phyloP scores from a whole-genome alignment of 53 echinoderm and acorn worm species.

The Stichopus horrens region DNA sequence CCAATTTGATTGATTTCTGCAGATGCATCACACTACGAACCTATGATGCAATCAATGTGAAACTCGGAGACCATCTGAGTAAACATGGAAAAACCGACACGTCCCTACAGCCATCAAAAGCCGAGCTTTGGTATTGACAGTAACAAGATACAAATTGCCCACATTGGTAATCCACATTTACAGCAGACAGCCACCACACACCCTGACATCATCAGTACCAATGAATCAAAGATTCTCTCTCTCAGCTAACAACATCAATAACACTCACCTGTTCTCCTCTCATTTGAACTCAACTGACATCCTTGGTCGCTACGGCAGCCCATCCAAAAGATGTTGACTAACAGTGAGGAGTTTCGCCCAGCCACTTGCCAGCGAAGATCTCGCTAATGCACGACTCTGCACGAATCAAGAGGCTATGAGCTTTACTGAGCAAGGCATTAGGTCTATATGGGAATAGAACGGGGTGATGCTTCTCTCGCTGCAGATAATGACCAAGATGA shows the following conservation, averaged over 20 bases:
- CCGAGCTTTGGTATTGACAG: no score
- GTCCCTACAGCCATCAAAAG: no score
- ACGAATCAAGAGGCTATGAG: not conserved
- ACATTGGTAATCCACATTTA: no score
- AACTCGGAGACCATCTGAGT: no score
- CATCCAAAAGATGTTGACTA: no score
- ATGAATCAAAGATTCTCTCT: not conserved
- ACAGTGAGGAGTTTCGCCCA: not conserved
- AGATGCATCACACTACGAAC: no score
- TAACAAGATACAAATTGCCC: no score
- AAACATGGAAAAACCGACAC: no score
- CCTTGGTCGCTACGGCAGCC: not conserved
- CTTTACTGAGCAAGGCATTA: not conserved
- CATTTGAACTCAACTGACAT: not conserved
- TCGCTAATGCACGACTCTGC: not conserved
- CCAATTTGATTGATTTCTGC: no score
- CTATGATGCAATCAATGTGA: no score
- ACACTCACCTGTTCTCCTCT: not conserved
- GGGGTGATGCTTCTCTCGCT: not conserved
- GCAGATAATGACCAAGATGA: not conserved
- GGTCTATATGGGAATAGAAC: not conserved
- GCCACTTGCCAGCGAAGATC: not conserved
- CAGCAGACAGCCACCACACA: no score
- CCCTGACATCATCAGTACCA: no score
- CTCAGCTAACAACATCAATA: not conserved